Evolutionary conservation across 2,113 vertebrate genomes (phyloP).

Genomic region (Ranitomeya imitator): DNA sequence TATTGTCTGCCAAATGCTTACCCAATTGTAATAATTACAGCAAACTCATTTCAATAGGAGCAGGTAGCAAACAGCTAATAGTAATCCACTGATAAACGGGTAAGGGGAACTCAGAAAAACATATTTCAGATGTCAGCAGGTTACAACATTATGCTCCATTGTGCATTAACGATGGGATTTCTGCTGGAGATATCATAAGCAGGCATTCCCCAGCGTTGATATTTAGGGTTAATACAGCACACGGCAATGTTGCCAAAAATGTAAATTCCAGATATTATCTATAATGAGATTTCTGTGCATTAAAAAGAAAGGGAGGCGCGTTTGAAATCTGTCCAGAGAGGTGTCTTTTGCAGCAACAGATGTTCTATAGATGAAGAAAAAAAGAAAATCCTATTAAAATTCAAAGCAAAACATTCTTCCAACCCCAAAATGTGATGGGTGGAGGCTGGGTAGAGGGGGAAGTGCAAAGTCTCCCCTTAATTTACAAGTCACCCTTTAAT

Average conservation of each 20-base stretch:
- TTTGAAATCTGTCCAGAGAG: constrained; percentile 54
- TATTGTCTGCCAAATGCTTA: constrained; percentile 40
- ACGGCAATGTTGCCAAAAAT: constrained; percentile 41
- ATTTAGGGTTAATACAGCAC: constrained; percentile 21
- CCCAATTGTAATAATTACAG: constrained; percentile 35
- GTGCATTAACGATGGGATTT: background rate
- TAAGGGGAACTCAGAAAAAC: background rate
- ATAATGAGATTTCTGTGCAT: constrained; percentile 26
- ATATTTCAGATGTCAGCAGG: background rate
- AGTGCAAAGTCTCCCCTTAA: constrained; percentile 22
- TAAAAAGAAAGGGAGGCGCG: constrained; percentile 39
- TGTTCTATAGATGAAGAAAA: constrained; percentile 46
- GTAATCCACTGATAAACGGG: background rate
- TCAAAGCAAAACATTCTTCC: constrained; percentile 26
- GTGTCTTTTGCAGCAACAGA: constrained; percentile 55
- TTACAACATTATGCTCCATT: constrained; percentile 27
- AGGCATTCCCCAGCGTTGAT: background rate
- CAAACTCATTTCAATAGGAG: constrained; percentile 35
- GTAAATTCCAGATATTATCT: constrained; percentile 49
- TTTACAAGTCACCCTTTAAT: constrained; percentile 40
- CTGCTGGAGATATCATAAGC: background rate
- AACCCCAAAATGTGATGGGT: constrained; percentile 34
- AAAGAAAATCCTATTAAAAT: constrained; percentile 34
- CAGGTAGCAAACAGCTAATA: constrained; percentile 18
- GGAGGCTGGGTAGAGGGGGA: background rate